Conservation (phyloP, 53 echinoderm and acorn worm species). For the Patiria pectinifera region DNA sequence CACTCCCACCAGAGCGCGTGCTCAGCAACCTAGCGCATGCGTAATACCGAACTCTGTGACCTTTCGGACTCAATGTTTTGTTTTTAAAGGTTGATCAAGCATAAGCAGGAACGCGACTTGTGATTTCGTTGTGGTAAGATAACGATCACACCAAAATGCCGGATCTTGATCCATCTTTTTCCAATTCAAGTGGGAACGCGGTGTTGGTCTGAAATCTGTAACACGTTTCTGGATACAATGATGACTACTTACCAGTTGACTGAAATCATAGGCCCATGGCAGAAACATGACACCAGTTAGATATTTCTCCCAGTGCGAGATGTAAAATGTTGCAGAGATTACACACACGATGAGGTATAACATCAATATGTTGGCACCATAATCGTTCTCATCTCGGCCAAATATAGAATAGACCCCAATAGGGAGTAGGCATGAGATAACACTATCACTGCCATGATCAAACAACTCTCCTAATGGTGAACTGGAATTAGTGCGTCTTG, state of each 20-base stretch:
- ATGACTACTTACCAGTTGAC: conserved; percentile 81
- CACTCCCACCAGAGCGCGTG: too few relatives aligned
- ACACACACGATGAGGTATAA: conserved; percentile 76
- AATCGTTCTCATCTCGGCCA: conserved; percentile 74
- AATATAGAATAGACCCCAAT: conserved; percentile 86
- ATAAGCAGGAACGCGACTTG: too few relatives aligned
- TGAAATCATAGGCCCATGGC: conserved; percentile 98
- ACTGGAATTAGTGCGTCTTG: conserved; percentile 89
- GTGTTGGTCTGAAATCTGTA: too few relatives aligned
- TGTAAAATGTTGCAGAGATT: conserved; percentile 72
- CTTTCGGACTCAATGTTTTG: too few relatives aligned
- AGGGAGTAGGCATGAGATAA: conserved; percentile 79
- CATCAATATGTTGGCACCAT: conserved; percentile 77
- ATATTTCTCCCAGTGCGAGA: conserved; percentile 98
- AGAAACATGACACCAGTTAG: conserved; percentile 88
- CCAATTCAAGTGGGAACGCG: too few relatives aligned
- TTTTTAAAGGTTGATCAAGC: too few relatives aligned
- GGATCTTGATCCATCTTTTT: too few relatives aligned
- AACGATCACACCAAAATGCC: too few relatives aligned
- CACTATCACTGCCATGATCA: conserved; percentile 95
- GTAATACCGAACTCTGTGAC: too few relatives aligned
- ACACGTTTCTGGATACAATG: background rate
- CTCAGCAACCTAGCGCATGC: too few relatives aligned
- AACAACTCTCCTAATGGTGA: conserved; percentile 97
- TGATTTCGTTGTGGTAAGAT: too few relatives aligned